Base-by-base conservation (phyloP, 2,888 invertebrate species). In the Dioctria linearis region DNA sequence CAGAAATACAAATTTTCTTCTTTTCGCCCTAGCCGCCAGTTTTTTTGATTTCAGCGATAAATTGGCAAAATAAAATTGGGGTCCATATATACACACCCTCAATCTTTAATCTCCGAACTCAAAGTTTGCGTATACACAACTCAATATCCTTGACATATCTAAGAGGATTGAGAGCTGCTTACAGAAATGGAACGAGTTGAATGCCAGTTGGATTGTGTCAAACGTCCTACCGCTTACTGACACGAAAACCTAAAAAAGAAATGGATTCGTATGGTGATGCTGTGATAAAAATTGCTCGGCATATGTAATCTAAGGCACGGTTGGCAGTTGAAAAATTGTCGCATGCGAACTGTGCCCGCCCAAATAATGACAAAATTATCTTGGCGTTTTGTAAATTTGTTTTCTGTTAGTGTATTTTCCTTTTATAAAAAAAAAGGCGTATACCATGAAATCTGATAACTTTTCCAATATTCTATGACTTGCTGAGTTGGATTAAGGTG, bases 1-100 rank as follows among this genome's bases (percentile, higher is more conserved):
- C 25, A 25, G 25, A 25, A 66, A 66, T 54, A 66, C 63, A 40
- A 65, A 66, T 78, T 66, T 66, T 51, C 54, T 63, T 46, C 78
- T 80, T 82, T 78, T 59, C 63, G 57, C 73, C 78, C 61, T 78
- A 63, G 78, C 40, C 57, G 65, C 51, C 66, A 13, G 42, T 78
- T 78, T 82, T 80, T 76, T 82, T 78, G 59, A 78, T 82, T 80
- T 82, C 79, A 43, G 80, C 80, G 82, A 82, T 82, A 82, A 82
- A 82, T 82, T 75, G 82, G 80, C 80, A 78, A 80, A 80, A 82
- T 82, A 82, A 82, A 82, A 82, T 80, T 80, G 80, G 76, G 78
- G 78, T 80, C 79, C 78, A 78, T 51, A 78, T 51, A 25, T 25
- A 25, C 25, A 54, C 49, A 66, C 51, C 66, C 54, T 42, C 66